Percentiles rank a stretch among this genome's conserved stretches.
Conservation (phyloP, 1,140 invertebrate genomes). For the Diuraphis noxia region DNA sequence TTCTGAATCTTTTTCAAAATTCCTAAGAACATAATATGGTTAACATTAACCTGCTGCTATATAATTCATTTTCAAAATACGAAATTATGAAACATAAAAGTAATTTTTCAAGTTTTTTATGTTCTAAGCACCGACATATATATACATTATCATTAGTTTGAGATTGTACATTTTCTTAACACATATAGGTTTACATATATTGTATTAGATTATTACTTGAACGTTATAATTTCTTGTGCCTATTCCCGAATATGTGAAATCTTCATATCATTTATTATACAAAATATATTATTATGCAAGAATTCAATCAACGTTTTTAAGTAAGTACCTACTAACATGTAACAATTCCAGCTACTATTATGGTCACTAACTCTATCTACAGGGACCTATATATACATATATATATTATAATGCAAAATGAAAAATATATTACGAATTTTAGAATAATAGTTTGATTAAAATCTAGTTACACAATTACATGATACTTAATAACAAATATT, state of each 20-base stretch:
- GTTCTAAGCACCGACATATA: too few relatives aligned
- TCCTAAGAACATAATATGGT: not conserved
- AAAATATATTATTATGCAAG: not conserved
- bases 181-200: too few relatives aligned
- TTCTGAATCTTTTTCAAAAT: not conserved
- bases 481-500: not conserved
- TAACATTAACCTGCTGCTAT: not conserved
- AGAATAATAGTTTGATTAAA: not conserved
- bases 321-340: not conserved
- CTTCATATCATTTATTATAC: not conserved
- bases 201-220: not conserved
- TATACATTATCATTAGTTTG: not conserved
- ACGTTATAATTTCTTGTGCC: not conserved
- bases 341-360: too few relatives aligned
- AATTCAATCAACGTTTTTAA: not conserved
- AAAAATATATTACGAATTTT: not conserved
- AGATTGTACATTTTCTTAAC: not conserved
- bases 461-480: not conserved
- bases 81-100: not conserved
- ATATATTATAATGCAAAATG: not conserved
- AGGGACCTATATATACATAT: not conserved
- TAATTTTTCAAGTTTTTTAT: too few relatives aligned
- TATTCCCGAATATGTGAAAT: not conserved
- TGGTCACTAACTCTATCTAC: not conserved
- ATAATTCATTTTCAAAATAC: not conserved